These are phyloP conservation scores for Potamarius usumacintae DNA, from an alignment of 2,113 vertebrate species.

Conservation along the genomic window DNA sequence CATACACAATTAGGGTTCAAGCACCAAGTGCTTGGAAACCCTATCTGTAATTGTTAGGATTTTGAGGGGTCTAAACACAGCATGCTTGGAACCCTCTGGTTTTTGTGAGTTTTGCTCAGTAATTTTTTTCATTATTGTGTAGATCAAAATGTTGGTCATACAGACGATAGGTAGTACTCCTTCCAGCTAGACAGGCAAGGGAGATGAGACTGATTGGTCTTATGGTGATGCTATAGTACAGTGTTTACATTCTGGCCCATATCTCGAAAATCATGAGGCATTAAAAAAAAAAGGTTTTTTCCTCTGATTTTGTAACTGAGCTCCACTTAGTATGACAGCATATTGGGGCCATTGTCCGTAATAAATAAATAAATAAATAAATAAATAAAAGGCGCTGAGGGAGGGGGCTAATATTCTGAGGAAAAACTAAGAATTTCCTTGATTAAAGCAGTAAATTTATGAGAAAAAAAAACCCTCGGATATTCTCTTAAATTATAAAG, in stretches of 20 bases:
- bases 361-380: background rate
- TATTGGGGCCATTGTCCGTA: background rate
- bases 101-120: background rate
- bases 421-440: no score
- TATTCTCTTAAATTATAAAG: no score
- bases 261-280: background rate
- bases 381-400: no score
- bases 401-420: no score
- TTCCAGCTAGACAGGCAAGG: background rate
- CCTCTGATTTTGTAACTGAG: background rate
- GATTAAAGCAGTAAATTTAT: no score
- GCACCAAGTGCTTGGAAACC: background rate
- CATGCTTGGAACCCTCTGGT: background rate
- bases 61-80: background rate
- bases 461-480: no score
- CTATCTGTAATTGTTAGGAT: background rate
- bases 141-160: background rate
- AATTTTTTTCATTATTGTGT: background rate
- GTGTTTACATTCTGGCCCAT: background rate
- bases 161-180: background rate
- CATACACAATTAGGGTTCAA: background rate
- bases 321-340: background rate
- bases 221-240: background rate
- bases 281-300: background rate
- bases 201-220: background rate